Conservation (phyloP, 2,113 vertebrate species). For the Alosa alosa region DNA sequence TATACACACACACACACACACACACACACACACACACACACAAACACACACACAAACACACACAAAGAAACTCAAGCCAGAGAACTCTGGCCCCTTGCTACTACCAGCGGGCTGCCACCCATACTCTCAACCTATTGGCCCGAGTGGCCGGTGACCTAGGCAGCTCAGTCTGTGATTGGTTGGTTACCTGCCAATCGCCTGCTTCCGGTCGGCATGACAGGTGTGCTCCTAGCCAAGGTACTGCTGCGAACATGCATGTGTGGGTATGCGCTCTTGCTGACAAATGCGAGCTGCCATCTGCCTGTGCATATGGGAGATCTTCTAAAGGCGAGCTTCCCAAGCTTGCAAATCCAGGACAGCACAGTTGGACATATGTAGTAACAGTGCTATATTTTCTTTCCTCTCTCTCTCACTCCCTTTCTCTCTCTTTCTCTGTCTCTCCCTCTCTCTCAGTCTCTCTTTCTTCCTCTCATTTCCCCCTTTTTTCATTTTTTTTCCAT, state of each 20-base stretch:
- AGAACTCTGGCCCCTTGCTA: not conserved
- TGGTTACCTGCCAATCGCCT: constrained; percentile 30
- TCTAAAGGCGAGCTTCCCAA: constrained; percentile 24
- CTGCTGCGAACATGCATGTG: constrained; percentile 19
- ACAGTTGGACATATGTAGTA: not conserved
- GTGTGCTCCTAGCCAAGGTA: constrained; percentile 28
- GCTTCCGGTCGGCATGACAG: constrained; percentile 30
- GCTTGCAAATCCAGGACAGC: constrained; percentile 23
- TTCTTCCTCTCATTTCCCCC: not conserved
- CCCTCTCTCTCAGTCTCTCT: not conserved
- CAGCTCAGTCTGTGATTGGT: constrained; percentile 22
- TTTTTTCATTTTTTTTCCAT: not conserved
- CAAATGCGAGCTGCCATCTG: constrained; percentile 49
- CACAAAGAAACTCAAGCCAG: not conserved
- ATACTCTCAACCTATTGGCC: not conserved
- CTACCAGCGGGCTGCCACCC: not conserved
- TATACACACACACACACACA: too few species aligned
- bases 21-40: too few species aligned
- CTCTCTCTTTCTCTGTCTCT: not conserved
- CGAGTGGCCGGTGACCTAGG: constrained; percentile 11
- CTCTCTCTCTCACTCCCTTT: not conserved
- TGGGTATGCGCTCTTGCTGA: constrained; percentile 37
- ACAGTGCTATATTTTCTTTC: not conserved
- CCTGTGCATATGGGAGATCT: constrained; percentile 42
- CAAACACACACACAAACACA: not conserved